Evolutionary conservation across 1,140 invertebrate genomes (phyloP).

Genomic region (Riptortus pedestris): DNA sequence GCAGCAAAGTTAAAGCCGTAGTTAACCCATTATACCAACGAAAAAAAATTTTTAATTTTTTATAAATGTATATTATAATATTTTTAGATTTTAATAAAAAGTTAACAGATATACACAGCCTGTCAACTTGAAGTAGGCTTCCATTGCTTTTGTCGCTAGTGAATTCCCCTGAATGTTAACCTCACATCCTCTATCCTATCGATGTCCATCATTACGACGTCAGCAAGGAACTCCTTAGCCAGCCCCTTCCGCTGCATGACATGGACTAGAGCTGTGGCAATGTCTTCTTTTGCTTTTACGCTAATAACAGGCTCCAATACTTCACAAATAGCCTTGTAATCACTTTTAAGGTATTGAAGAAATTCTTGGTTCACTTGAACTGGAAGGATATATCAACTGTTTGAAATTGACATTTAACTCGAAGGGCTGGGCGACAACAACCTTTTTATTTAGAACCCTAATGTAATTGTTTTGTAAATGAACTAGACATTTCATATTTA

Average conservation of each 20-base stretch:
- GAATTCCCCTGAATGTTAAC: conserved; percentile 87
- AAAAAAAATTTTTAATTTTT: too few relatives aligned
- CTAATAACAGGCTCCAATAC: conserved; percentile 78
- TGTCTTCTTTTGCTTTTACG: conserved; percentile 89
- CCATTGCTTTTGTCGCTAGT: conserved; percentile 93
- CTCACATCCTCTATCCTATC: conserved; percentile 73
- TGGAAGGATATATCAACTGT: conserved; percentile 78
- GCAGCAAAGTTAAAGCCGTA: too few relatives aligned
- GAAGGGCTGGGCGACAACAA: conserved; percentile 62
- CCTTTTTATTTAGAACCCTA: too few relatives aligned
- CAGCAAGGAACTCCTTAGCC: conserved; percentile 76
- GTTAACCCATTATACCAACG: too few relatives aligned
- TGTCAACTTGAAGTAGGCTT: conserved; percentile 88
- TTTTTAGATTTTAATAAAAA: too few relatives aligned
- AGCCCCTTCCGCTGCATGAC: conserved; percentile 80
- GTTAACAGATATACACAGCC: conserved; percentile 82
- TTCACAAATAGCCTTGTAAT: conserved; percentile 75
- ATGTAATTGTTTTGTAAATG: too few relatives aligned
- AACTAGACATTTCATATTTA: too few relatives aligned
- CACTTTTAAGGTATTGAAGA: conserved; percentile 69
- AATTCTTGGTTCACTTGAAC: conserved; percentile 75
- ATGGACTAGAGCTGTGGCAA: conserved; percentile 78
- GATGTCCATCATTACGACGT: conserved; percentile 85
- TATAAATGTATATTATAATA: too few relatives aligned
- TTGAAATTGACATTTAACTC: conserved; percentile 85